Evolutionary conservation across 2,888 invertebrate species (phyloP).

Genomic region (Andrena bucephala): DNA sequence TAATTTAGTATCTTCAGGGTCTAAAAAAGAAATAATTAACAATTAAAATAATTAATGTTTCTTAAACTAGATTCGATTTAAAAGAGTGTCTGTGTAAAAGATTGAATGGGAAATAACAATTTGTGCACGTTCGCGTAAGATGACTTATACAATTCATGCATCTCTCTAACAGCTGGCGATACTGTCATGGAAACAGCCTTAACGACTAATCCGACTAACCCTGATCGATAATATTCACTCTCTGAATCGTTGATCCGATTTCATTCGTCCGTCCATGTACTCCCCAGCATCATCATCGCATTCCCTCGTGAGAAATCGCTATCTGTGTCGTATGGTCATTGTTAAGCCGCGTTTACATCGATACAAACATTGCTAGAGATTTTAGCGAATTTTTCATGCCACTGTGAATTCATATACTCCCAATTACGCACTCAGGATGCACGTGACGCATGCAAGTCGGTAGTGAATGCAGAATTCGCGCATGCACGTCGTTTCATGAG

Average conservation of each 20-base stretch:
- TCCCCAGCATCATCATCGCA: slow-evolving; percentile 30
- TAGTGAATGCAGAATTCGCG: not conserved
- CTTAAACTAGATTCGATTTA: no score
- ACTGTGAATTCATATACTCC: not conserved
- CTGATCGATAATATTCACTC: not conserved
- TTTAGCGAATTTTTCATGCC: not conserved
- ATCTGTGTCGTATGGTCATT: not conserved
- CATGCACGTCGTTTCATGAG: slow-evolving; percentile 13
- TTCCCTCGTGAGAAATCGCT: slow-evolving; percentile 31
- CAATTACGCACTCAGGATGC: not conserved
- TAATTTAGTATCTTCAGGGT: no score
- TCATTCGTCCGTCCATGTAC: not conserved
- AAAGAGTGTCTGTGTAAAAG: no score
- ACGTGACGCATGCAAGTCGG: slow-evolving; percentile 16
- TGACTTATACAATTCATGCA: not conserved
- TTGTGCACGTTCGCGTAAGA: no score
- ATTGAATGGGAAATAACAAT: no score
- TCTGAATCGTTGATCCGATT: not conserved
- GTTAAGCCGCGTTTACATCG: slow-evolving; percentile 3
- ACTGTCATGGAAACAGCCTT: not conserved
- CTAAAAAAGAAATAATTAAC: no score
- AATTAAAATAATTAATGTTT: no score
- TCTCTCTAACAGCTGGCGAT: slow-evolving; percentile 8
- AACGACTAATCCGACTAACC: not conserved
- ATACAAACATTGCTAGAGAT: slow-evolving; percentile 3